Evolutionary conservation across 1,140 invertebrate genomes (phyloP), one percentile per base, ranked within the genome.

Genomic region (Diabrotica virgifera): DNA sequence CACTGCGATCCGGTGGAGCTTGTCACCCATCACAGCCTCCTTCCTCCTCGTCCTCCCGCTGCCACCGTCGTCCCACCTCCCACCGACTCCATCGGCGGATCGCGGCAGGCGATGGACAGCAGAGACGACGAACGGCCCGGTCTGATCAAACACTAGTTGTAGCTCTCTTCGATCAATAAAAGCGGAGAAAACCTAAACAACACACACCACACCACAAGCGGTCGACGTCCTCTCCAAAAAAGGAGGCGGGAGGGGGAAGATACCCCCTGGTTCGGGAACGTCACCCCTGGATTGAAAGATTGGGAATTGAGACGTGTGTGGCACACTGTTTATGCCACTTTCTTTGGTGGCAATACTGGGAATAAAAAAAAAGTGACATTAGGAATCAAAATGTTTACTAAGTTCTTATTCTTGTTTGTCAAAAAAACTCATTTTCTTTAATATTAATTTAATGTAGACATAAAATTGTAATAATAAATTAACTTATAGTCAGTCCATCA

Each of bases 111-210:
- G 46, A 60, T 60, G 59, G 59, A 60, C 59, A 52, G 59, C 37
- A 36, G 40, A 36, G 56, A 12, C 36, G 37, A 36, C 12, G 56
- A 60, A 36, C 24, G 40, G 59, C 59, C 59, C 59, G 59, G 59
- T 51, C 59, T 60, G 59, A 60, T 60, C 59, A 60, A 60, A 60
- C 59, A 60, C 59, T 60, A 60, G 59, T 60, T 52, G 59, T 60
- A 60, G 59, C 59, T 60, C 59, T 60, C 59, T 60, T 52, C 40
- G 59, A 60, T 60, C 59, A 60, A 60, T 60, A 60, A 60, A 60
- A 14, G 59, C 59, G 59, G 59, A 60, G 59, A 60, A 60, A 60
- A 60, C 46, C 59, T 60, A 60, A 60, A 60, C 59, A 60, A 60
- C 59, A 60, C 59, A 60, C 59, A 60, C 59, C 38, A 60, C 59